Evolutionary conservation across 2,113 vertebrate species (phyloP), one percentile per base, ranked within the genome.

Genomic region (Irena cyanogastra): DNA sequence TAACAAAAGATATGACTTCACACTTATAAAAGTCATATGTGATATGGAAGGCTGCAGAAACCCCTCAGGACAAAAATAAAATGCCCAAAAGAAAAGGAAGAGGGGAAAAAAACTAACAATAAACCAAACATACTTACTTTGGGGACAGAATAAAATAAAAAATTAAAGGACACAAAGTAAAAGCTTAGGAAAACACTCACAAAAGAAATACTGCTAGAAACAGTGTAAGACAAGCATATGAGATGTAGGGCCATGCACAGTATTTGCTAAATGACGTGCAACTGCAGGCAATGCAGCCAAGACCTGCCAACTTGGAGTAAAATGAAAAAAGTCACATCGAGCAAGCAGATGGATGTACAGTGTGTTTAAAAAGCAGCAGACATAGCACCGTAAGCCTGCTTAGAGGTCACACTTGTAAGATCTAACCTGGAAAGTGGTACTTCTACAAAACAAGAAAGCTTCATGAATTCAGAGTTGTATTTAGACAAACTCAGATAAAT

Each of bases 151-250:
- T 8, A 53, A 78, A 84, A 44, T 17, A 13, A 33, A 50, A 72
- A 61, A 24, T 9, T 8, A 10, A 89, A 78, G 13, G 79, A 59
- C 20, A 54, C 24, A 44, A 72, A 76, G 7, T 31, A 37, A 79
- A 86, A 83, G 14, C 16, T 83, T 64, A 15, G 9, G 20, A 56
- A 33, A 85, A 71, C 5, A 4, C 19, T 54, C 56, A 60, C 19
- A 70, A 70, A 84, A 37, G 3, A 85, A 85, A 71, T 37, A 52
- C 13, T 52, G 4, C 15, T 50, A 82, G 41, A 94, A 82, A 50
- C 5, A 52, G 21, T 5, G 0, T 30, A 74, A 72, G 22, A 61
- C 0, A 5, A 72, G 45, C 11, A n/a, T 15, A 66, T 4, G 5
- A 53, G 28, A 70, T 44, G 30, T 24, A 70, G 35, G 13, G 35